A percentile compares a stretch with the other conserved stretches of the same genome.
Conservation (phyloP, 2,888 invertebrate species). For the Lamellibrachia columna region DNA sequence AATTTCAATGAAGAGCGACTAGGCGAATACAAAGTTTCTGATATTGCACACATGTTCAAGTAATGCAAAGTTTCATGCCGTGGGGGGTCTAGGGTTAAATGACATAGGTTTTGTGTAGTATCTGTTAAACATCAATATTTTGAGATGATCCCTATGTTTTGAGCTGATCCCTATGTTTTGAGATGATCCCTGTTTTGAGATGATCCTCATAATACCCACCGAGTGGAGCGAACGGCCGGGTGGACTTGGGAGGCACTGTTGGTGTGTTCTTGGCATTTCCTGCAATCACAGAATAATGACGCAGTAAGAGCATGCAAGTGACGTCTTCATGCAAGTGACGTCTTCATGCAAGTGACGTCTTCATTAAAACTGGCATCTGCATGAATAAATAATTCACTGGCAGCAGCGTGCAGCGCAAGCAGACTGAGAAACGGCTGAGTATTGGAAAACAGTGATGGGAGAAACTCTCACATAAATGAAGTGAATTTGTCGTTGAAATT, state of each 20-base stretch:
- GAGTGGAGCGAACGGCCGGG: slow-evolving; percentile 63
- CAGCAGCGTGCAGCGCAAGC: not conserved
- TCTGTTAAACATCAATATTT: too few relatives aligned
- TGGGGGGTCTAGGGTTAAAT: too few relatives aligned
- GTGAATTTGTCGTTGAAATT: not conserved
- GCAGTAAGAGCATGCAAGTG: not conserved
- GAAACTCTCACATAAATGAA: not conserved
- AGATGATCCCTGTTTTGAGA: not conserved
- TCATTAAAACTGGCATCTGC: not conserved
- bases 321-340: too few relatives aligned
- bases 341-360: not conserved
- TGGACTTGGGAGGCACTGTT: slow-evolving; percentile 35
- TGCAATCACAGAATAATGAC: not conserved
- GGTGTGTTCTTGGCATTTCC: slow-evolving; percentile 24
- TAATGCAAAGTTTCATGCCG: too few relatives aligned
- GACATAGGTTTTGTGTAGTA: too few relatives aligned
- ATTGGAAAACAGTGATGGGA: not conserved
- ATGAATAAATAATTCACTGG: not conserved
- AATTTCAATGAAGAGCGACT: too few relatives aligned
- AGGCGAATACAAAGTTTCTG: too few relatives aligned
- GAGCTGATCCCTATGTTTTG: not conserved
- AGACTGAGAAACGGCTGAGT: not conserved
- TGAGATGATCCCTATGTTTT: too few relatives aligned
- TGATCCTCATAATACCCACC: slow-evolving; percentile 43
- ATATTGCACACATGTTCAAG: too few relatives aligned